Base-by-base conservation (phyloP, 2,113 vertebrate genomes). In the Rhynchopsitta pachyrhyncha region DNA sequence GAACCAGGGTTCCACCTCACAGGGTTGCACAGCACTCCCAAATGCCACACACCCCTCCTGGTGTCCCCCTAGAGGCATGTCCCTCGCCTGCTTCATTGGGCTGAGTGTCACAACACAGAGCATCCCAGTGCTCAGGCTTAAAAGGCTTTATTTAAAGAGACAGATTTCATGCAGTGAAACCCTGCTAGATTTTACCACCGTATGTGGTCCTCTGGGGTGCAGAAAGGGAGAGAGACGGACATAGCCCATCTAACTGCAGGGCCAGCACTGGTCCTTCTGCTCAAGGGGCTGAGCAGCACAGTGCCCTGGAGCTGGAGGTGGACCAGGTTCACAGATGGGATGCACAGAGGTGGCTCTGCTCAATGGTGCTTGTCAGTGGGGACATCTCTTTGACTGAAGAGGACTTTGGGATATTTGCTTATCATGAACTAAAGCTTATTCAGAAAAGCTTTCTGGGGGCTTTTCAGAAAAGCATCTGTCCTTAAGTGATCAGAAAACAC, bases 271-370 rank as follows among this genome's bases (percentile, higher is more conserved):
- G 53, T 25, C 28, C 37, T 23, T 74, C 74, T 55, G 42, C 17
- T 14, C 2, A 0, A 13, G 57, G 41, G 41, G 19, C n/a, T 70
- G 42, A 90, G 50, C 13, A 22, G 19, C 75, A 31, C 29, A 60
- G 35, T 42, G 20, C 47, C 75, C n/a, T n/a, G 17, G 13, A 14
- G 18, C 27, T 69, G 31, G 39, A 37, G 66, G 33, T 23, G 31
- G 39, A 28, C 35, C 31, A 22, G 25, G 39, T n/a, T 66, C 44
- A 64, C 10, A 52, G 35, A 37, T 2, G 8, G 33, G 47, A 55
- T 4, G 20, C 39, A 50, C 13, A n/a, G 69, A 69, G 22, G 37
- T 1, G 7, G 33, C 49, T 70, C 63, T 25, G 4, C 1, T 0
- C n/a, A 41, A 33, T 3, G 6, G 19, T n/a, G 39, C 35, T 55